These are phyloP conservation scores for Pseudorasbora parva DNA, from an alignment of 2,113 vertebrate genomes.

Conservation along the genomic window DNA sequence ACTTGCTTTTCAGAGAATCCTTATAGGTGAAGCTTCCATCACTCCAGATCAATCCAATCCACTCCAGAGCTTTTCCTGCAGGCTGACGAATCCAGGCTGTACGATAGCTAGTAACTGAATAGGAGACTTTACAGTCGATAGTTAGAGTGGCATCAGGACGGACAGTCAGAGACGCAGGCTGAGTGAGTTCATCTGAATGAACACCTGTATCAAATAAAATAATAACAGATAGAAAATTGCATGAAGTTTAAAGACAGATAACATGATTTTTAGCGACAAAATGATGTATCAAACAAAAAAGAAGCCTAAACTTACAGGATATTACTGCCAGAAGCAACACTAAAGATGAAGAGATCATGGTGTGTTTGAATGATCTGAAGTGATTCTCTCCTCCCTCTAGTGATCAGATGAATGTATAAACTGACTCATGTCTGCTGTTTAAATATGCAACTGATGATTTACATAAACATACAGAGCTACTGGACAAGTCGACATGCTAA, in stretches of 20 bases:
- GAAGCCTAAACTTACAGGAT: neutral
- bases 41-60: neutral
- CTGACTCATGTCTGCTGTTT: neutral
- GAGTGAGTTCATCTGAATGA: neutral
- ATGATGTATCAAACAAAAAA: neutral
- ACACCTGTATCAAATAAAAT: conserved; percentile 4
- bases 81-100: conserved; percentile 51
- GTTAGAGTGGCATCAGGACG: conserved; percentile 17
- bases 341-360: conserved; percentile 4
- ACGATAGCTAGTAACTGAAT: neutral
- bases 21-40: neutral
- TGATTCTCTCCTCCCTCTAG: too few relatives aligned
- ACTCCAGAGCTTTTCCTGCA: conserved; percentile 52
- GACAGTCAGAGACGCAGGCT: conserved; percentile 1
- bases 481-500: neutral
- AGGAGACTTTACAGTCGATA: conserved; percentile 39
- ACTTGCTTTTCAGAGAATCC: conserved; percentile 39
- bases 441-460: conserved; percentile 6
- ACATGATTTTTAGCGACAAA: neutral
- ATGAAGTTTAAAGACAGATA: neutral
- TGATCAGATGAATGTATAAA: too few relatives aligned
- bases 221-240: neutral
- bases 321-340: conserved; percentile 12
- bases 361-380: too few relatives aligned
- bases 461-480: neutral